phyloP scores from a whole-genome alignment of 1,140 invertebrate genomes.

The Drosophila neocordata region DNA sequence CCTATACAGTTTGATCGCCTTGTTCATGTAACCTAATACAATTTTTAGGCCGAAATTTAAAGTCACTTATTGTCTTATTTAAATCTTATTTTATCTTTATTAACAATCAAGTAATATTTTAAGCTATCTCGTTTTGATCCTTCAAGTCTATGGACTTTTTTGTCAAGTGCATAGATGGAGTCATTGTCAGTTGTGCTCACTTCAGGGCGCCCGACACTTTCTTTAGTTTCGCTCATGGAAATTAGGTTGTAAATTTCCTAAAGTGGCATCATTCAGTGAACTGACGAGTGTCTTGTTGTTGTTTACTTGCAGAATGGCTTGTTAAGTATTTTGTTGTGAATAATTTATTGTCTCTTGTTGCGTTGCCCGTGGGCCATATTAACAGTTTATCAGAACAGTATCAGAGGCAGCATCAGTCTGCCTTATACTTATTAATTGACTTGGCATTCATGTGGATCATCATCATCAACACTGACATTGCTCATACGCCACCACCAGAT shows the following conservation, averaged over 20 bases:
- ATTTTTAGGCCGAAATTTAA: no score
- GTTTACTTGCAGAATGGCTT: slow-evolving; percentile 49
- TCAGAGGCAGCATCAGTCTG: slow-evolving; percentile 1
- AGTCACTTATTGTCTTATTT: no score
- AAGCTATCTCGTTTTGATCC: no score
- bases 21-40: no score
- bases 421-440: slow-evolving; percentile 49
- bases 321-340: slow-evolving; percentile 65
- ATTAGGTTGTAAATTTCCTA: slow-evolving; percentile 63
- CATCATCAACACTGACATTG: slow-evolving; percentile 35
- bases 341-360: slow-evolving; percentile 45
- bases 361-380: slow-evolving; percentile 44
- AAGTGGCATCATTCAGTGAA: slow-evolving; percentile 52
- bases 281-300: slow-evolving; percentile 66
- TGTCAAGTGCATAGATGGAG: neutral
- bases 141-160: neutral
- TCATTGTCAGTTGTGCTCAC: slow-evolving; percentile 20
- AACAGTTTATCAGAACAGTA: slow-evolving; percentile 40
- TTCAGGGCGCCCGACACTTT: slow-evolving; percentile 35
- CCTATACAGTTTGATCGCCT: no score
- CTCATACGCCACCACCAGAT: slow-evolving; percentile 63
- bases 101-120: no score
- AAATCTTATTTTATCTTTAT: no score
- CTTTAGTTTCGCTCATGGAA: slow-evolving; percentile 28
- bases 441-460: slow-evolving; percentile 34